Percentiles rank a stretch among this genome's conserved stretches.
Conservation (phyloP, 2,113 vertebrate genomes). For the Sciurus niger region DNA sequence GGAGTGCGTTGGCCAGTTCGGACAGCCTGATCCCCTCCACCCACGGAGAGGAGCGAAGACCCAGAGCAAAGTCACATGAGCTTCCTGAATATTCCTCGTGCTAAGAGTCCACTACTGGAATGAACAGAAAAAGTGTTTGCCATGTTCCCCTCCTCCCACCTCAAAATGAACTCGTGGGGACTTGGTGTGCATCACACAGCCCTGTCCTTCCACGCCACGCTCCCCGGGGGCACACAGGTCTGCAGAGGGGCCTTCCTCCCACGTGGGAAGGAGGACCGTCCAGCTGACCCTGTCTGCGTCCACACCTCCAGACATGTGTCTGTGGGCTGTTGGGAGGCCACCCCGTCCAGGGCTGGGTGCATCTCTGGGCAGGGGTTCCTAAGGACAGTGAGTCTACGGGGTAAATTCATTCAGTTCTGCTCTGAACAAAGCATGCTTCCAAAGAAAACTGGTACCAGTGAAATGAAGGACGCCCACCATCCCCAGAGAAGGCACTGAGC, state of each 20-base stretch:
- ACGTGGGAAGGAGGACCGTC: fast-evolving
- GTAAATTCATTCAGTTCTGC: neutral
- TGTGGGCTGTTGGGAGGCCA: neutral
- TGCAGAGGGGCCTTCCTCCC: neutral
- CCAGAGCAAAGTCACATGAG: neutral
- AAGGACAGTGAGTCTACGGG: fast-evolving
- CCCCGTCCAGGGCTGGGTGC: too few relatives aligned
- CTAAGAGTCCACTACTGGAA: fast-evolving
- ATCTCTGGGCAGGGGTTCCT: too few relatives aligned
- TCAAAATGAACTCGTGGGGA: fast-evolving
- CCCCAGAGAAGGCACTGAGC: neutral
- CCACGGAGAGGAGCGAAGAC: neutral
- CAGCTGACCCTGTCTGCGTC: fast-evolving
- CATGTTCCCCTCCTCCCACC: neutral
- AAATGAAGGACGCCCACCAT: fast-evolving
- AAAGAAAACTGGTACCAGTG: fast-evolving
- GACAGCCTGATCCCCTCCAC: neutral
- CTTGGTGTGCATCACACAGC: too few relatives aligned
- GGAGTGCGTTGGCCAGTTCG: neutral
- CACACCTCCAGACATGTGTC: neutral
- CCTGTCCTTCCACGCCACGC: too few relatives aligned
- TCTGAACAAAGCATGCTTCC: neutral
- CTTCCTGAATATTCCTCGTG: neutral
- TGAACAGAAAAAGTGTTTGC: neutral
- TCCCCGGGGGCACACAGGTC: neutral